Evolutionary conservation across 2,797 vertebrate genomes (phyloP), one percentile per base, ranked within the genome.

Genomic region (Bucorvus abyssinicus): DNA sequence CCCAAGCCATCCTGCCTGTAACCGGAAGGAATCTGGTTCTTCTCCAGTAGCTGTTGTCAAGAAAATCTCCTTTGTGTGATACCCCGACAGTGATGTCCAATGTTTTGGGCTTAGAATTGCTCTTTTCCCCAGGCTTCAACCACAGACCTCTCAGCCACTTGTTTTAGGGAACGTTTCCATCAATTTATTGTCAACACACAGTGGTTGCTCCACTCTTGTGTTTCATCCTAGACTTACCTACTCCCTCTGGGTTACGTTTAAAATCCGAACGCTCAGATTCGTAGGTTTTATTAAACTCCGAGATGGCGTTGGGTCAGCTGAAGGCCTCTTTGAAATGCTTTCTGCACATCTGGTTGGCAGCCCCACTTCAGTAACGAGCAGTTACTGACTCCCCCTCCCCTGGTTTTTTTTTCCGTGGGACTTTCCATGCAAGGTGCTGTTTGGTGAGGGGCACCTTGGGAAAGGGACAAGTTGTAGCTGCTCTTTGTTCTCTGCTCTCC

Each of bases 141-240:
- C 56, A 15, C n/a, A 61, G 38, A 64, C 84, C 40, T 81, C 42
- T 34, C 73, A 84, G 53, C 32, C 38, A 50, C 2, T 59, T 77
- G 21, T 75, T 87, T 27, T 29, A 56, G 63, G 49, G 38, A 32
- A 36, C 23, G 7, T 70, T 96, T 77, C 67, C 26, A 57, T 75
- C 6, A 12, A 57, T 88, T 84, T 60, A 8, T 87, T 59, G 23
- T 19, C 64, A 55, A 16, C 21, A 45, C 32, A 7, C 1, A 5
- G n/a, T 27, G 30, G 8, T 78, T 29, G 19, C 67, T 57, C 32
- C 1, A 4, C 23, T 78, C 38, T 47, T 80, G 40, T 24, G 24
- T 70, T 90, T 87, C n/a, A 44, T n/a, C 61, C 22, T 52, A 2
- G 42, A 8, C 45, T 64, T 19, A 26, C 0, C 0, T 3, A 4